phyloP scores from a whole-genome alignment of 1,140 invertebrate species.

The Hypsibius dujardini region DNA sequence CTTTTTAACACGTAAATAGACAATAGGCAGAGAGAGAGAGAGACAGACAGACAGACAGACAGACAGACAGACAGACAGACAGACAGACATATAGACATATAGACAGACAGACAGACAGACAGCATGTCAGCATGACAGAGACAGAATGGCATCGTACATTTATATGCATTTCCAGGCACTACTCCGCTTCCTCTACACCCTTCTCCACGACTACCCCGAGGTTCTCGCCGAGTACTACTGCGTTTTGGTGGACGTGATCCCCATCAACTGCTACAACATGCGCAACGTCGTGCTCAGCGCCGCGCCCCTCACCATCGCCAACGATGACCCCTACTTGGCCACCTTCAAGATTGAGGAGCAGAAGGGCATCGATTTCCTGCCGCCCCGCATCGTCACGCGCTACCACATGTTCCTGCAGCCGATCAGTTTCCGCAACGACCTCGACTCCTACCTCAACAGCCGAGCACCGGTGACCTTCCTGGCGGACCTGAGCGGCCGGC shows the following conservation, averaged over 20 bases:
- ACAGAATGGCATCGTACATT: too few species aligned
- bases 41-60: too few species aligned
- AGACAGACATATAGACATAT: too few species aligned
- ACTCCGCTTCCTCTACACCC: slow-evolving; percentile 74
- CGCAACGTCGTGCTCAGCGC: slow-evolving; percentile 91
- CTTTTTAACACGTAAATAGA: background rate
- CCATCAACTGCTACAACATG: slow-evolving; percentile 97
- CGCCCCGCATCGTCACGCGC: slow-evolving; percentile 4
- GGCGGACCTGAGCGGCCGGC: slow-evolving; percentile 66
- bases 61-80: too few species aligned
- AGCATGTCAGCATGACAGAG: too few species aligned
- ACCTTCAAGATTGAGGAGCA: slow-evolving; percentile 18
- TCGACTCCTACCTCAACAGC: slow-evolving; percentile 88
- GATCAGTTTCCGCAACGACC: slow-evolving; percentile 40
- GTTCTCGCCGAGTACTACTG: slow-evolving; percentile 98
- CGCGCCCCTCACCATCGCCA: slow-evolving; percentile 45
- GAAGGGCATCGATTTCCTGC: slow-evolving; percentile 6
- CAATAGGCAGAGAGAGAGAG: too few species aligned
- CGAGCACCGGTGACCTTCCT: slow-evolving; percentile 85
- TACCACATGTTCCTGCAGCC: slow-evolving; percentile 21
- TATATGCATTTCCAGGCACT: slow-evolving; percentile 48
- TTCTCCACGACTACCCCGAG: slow-evolving; percentile 96
- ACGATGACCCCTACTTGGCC: slow-evolving; percentile 6
- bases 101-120: too few species aligned
- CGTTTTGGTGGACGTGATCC: slow-evolving; percentile 96